Percentiles rank a stretch among this genome's conserved stretches.
These are phyloP conservation scores for Rattus rattus DNA, from an alignment of 2,113 vertebrate genomes.

Conservation along the genomic window DNA sequence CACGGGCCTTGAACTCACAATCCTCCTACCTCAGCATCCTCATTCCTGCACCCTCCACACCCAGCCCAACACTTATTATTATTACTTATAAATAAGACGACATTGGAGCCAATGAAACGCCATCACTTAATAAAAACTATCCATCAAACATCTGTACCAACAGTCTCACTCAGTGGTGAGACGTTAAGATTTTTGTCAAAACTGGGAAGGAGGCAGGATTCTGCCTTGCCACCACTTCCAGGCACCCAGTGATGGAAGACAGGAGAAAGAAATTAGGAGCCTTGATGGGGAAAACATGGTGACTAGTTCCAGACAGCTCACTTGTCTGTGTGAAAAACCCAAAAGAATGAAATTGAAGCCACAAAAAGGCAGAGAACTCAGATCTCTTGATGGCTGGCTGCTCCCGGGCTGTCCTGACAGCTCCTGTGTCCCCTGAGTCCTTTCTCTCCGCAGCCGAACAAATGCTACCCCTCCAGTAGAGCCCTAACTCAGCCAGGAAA, in stretches of 20 bases:
- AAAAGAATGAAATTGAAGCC: neutral
- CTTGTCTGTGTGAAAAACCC: neutral
- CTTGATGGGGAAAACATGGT: neutral
- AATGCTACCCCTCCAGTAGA: neutral
- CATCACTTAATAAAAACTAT: neutral
- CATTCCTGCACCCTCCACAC: neutral
- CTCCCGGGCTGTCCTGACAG: neutral
- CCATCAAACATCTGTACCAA: neutral
- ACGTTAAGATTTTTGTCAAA: neutral
- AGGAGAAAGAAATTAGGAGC: neutral
- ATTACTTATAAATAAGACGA: neutral
- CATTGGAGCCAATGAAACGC: neutral
- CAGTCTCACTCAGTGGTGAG: neutral
- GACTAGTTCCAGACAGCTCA: neutral
- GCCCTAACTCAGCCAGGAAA: neutral
- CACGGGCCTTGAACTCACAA: neutral
- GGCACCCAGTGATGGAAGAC: neutral
- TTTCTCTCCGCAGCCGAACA: neutral
- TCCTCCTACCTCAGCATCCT: neutral
- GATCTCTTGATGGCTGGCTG: neutral
- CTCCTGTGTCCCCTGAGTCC: neutral
- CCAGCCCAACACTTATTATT: neutral
- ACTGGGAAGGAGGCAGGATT: neutral
- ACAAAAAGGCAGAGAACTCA: neutral
- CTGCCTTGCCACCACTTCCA: neutral